Evolutionary conservation across 2,113 vertebrate genomes (phyloP), one percentile per base, ranked within the genome.

Genomic region (Nerophis ophidion): DNA sequence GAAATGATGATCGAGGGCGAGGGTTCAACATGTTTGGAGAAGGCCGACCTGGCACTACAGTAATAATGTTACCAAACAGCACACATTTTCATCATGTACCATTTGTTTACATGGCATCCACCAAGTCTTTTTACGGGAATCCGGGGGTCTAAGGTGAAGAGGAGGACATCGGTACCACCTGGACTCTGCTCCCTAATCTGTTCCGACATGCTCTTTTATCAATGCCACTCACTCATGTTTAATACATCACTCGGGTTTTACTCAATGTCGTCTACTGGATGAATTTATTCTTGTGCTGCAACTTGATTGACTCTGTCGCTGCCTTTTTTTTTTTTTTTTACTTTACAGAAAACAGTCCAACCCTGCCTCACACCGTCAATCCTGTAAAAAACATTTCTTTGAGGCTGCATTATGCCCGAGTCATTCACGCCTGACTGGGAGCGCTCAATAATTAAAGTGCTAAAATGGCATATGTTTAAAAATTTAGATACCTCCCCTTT

Each of bases 391-490:
- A 72, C 70, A 72, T 83, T 85, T 87, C 76, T 77, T 51, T 46
- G 65, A 52, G 7, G 60, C 70, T 88, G 81, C 76, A 88, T 86
- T 86, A 88, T 86, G 79, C 75, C 83, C 61, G 77, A 59, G 71
- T 72, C 81, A 76, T 71, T 83, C 80, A 80, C 46, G 65, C 70
- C 76, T 83, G 74, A 71, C 64, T 70, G 76, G 66, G 60, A 57
- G 52, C 34, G 5, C 68, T 89, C 79, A 87, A 89, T 89, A 84
- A 87, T 88, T 86, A 52, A 90, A 77, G 63, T 61, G 64, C 67
- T 78, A 81, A 89, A 88, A 88, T 85, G 84, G 81, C 74, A 82
- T 78, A 72, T 79, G 69, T 80, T 84, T 71, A 84, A 88, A 83
- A 83, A 81, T 85, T 83, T 72, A 84, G 86, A 77, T 61, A 60